Conservation (phyloP, 2,113 vertebrate species). For the Phainopepla nitens region DNA sequence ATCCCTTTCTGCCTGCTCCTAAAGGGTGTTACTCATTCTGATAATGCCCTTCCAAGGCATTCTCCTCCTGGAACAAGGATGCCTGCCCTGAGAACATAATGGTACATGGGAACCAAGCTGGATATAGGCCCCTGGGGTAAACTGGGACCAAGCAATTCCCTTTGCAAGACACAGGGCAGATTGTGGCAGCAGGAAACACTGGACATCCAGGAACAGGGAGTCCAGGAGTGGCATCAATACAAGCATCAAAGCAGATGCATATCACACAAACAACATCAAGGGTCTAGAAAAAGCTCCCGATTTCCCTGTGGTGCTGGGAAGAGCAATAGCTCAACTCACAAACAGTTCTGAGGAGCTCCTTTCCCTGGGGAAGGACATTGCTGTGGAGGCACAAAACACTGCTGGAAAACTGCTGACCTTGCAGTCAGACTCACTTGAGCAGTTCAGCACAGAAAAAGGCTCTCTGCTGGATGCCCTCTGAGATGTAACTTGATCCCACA, state of each 20-base stretch:
- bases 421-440: neutral
- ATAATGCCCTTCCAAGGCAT: neutral
- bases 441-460: neutral
- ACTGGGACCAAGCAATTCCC: neutral
- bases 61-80: neutral
- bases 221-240: neutral
- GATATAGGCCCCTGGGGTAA: neutral
- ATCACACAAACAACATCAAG: neutral
- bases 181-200: neutral
- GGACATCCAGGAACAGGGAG: neutral
- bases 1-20: neutral
- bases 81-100: neutral
- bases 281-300: neutral
- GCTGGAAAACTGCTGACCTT: conserved; percentile 25
- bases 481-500: neutral
- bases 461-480: conserved; percentile 24
- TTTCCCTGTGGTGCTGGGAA: rapidly evolving
- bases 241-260: neutral
- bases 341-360: neutral
- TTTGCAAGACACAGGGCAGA: neutral
- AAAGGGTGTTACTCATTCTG: neutral
- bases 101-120: neutral
- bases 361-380: neutral
- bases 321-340: neutral
- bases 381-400: neutral